Evolutionary conservation across 2,888 invertebrate genomes (phyloP).

Genomic region (Agrotis puta): DNA sequence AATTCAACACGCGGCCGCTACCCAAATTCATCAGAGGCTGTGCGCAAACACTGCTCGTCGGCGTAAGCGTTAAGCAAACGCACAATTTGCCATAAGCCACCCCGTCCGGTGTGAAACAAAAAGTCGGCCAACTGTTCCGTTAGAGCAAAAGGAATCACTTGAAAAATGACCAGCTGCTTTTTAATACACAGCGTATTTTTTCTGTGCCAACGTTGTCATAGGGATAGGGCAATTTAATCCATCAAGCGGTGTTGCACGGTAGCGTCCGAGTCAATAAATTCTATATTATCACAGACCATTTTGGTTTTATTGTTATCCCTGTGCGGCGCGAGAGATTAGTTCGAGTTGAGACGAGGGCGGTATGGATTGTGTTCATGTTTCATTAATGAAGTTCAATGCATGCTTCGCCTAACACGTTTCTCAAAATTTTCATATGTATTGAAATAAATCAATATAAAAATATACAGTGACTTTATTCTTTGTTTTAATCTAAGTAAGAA

Average conservation of each 20-base stretch:
- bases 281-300: conserved; percentile 87
- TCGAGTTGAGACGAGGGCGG: conserved; percentile 63
- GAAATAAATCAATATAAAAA: neutral
- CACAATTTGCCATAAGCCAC: conserved; percentile 78
- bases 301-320: conserved; percentile 87
- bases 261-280: conserved; percentile 88
- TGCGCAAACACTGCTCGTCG: conserved; percentile 80
- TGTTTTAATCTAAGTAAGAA: neutral
- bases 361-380: conserved; percentile 47
- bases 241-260: conserved; percentile 86
- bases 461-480: neutral
- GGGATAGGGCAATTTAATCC: conserved; percentile 91
- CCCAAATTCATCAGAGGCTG: conserved; percentile 85
- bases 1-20: conserved; percentile 83
- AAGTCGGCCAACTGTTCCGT: conserved; percentile 82
- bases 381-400: conserved; percentile 20
- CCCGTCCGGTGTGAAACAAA: conserved; percentile 69
- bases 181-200: conserved; percentile 90
- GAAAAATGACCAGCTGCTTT: conserved; percentile 91
- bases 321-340: conserved; percentile 80
- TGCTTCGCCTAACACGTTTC: neutral
- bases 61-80: conserved; percentile 81
- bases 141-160: conserved; percentile 90
- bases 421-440: neutral
- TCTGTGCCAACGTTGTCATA: conserved; percentile 90